A percentile compares a stretch with the other conserved stretches of the same genome.
Conservation (phyloP, 2,113 vertebrate genomes). For the Coreoperca whiteheadi region DNA sequence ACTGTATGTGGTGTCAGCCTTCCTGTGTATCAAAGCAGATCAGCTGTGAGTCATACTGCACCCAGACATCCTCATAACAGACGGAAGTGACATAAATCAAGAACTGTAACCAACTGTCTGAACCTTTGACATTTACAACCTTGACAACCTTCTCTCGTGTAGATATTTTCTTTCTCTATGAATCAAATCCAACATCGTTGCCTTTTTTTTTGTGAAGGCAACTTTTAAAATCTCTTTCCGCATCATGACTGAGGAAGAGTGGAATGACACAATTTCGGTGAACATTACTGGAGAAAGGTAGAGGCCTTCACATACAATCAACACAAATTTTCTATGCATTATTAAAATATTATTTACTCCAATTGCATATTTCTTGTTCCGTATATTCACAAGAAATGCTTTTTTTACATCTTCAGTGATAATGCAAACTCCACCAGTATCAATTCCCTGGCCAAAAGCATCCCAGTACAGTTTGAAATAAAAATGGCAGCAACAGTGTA, state of each 20-base stretch:
- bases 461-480: constrained; percentile 75
- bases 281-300: constrained; percentile 78
- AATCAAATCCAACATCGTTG: background rate
- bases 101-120: background rate
- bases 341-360: background rate
- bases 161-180: background rate
- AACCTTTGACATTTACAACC: background rate
- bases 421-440: constrained; percentile 65
- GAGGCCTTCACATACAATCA: background rate
- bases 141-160: background rate
- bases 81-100: background rate
- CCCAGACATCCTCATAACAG: background rate
- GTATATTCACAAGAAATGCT: background rate
- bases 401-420: constrained; percentile 71
- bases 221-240: constrained; percentile 68
- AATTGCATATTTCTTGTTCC: background rate
- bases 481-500: constrained; percentile 75
- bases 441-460: constrained; percentile 37
- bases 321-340: background rate
- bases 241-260: constrained; percentile 41
- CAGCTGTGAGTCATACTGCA: constrained; percentile 65
- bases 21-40: constrained; percentile 77
- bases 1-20: constrained; percentile 76
- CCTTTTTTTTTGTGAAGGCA: constrained; percentile 54
- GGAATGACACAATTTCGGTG: constrained; percentile 71